These are phyloP conservation scores for Rhagoletis zephyria DNA, from an alignment of 1,140 invertebrate genomes.

Conservation along the genomic window DNA sequence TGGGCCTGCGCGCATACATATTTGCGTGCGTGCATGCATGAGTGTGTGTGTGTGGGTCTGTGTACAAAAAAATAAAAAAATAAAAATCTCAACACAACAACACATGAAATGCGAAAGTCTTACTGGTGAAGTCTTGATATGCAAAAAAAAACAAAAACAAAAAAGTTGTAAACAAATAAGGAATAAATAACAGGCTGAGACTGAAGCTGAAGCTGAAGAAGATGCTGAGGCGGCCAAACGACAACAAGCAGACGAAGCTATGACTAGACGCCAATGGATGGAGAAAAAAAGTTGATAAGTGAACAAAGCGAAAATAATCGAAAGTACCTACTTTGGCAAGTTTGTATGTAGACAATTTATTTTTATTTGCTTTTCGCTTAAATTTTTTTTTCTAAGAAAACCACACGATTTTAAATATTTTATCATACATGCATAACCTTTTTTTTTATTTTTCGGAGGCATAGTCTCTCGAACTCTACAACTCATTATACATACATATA, in stretches of 20 bases:
- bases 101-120: constrained; percentile 32
- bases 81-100: background rate
- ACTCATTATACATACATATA: no score
- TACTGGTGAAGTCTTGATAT: constrained; percentile 12
- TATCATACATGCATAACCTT: background rate
- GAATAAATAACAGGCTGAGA: background rate
- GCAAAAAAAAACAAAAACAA: background rate
- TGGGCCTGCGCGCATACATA: background rate
- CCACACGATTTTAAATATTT: background rate
- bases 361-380: constrained; percentile 17
- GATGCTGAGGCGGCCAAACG: background rate
- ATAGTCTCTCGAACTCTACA: no score
- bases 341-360: background rate
- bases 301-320: constrained; percentile 17
- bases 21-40: background rate
- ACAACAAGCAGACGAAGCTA: background rate
- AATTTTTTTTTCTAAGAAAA: background rate
- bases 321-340: background rate
- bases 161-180: constrained; percentile 22
- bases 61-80: background rate
- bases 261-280: no score
- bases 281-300: background rate
- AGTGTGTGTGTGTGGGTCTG: no score
- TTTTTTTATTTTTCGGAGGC: no score
- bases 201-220: background rate